Conservation (phyloP, 2,888 invertebrate species). For the Tuberolachnus salignus region DNA sequence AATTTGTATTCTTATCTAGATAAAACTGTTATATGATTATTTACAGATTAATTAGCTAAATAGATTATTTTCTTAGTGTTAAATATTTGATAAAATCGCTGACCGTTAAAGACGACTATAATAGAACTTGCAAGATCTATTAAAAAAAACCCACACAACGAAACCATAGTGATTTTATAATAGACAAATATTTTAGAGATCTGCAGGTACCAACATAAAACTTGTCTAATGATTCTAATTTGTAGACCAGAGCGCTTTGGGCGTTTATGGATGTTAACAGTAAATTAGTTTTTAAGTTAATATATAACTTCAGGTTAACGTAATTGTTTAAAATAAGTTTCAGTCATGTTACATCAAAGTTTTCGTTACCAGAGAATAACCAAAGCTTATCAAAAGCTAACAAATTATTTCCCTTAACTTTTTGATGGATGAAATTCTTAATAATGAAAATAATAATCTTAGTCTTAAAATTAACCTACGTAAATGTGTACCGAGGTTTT, state of each 20-base stretch:
- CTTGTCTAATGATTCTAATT: slow-evolving; percentile 27
- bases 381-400: slow-evolving; percentile 36
- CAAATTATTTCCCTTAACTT: slow-evolving; percentile 39
- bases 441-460: slow-evolving; percentile 26
- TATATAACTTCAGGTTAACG: slow-evolving; percentile 40
- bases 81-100: too few species aligned
- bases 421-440: slow-evolving; percentile 41
- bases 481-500: not conserved
- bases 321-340: slow-evolving; percentile 45
- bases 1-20: too few species aligned
- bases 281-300: slow-evolving; percentile 47
- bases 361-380: slow-evolving; percentile 38
- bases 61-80: too few species aligned
- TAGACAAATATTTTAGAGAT: not conserved
- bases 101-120: too few species aligned
- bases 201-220: not conserved
- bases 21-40: too few species aligned
- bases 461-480: not conserved
- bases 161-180: not conserved
- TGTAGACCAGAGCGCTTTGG: slow-evolving; percentile 3
- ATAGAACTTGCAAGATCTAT: too few species aligned
- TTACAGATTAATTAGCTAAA: too few species aligned
- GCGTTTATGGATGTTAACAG: slow-evolving; percentile 30
- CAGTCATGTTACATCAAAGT: slow-evolving; percentile 36
- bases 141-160: too few species aligned